A percentile compares a stretch with the other conserved stretches of the same genome.
phyloP scores from a whole-genome alignment of 2,113 vertebrate genomes.

The Paralichthys olivaceus region DNA sequence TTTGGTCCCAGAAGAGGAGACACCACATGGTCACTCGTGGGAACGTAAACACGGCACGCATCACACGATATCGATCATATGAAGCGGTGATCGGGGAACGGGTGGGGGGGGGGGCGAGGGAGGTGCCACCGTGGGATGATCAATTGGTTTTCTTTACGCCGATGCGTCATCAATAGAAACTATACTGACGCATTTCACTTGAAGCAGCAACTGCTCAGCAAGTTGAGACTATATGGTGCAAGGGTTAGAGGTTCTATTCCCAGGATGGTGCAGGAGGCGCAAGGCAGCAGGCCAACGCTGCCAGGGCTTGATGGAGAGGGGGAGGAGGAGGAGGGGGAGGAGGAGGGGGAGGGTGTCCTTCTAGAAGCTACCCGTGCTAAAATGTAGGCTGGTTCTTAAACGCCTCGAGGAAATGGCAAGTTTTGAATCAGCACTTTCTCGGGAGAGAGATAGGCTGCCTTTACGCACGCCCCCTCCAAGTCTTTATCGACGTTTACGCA shows the following conservation, averaged over 20 bases:
- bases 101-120: neutral
- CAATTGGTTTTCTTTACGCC: constrained; percentile 38
- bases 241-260: constrained; percentile 17
- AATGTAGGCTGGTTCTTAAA: constrained; percentile 9
- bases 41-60: constrained; percentile 83
- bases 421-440: constrained; percentile 47
- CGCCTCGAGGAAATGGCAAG: constrained; percentile 23
- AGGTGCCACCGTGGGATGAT: constrained; percentile 20
- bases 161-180: constrained; percentile 18
- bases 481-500: neutral
- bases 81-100: constrained; percentile 59
- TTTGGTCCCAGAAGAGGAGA: constrained; percentile 76
- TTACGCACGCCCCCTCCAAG: neutral
- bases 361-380: constrained; percentile 17
- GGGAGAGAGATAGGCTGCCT: neutral
- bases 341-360: neutral
- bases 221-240: neutral
- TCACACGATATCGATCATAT: constrained; percentile 87
- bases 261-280: constrained; percentile 8
- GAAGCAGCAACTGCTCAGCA: neutral
- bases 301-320: neutral
- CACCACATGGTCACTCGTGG: constrained; percentile 84
- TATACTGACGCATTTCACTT: constrained; percentile 20
- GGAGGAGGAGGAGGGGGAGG: neutral
- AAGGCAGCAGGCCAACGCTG: constrained; percentile 4